phyloP scores from a whole-genome alignment of 1,140 invertebrate genomes.

The Megalonaias nervosa region DNA sequence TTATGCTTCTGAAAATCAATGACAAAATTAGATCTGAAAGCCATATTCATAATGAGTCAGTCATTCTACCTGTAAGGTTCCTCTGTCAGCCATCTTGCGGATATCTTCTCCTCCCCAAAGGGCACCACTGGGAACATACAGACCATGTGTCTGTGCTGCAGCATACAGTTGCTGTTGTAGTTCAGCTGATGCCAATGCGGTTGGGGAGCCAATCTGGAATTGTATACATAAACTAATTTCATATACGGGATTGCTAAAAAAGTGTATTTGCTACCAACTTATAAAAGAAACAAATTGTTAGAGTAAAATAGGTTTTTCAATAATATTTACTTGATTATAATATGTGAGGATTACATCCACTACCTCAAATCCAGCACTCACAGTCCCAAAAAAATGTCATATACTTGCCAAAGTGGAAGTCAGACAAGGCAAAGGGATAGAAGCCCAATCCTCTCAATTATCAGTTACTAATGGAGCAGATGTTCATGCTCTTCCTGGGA shows the following conservation, averaged over 20 bases:
- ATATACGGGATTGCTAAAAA: background rate
- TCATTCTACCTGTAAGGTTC: constrained; percentile 73
- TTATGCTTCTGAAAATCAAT: background rate
- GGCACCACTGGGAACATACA: constrained; percentile 77
- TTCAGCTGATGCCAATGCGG: constrained; percentile 73
- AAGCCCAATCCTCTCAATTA: too few species aligned
- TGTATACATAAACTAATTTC: background rate
- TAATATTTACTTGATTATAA: too few species aligned
- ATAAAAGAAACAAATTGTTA: too few species aligned
- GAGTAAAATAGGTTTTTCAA: too few species aligned
- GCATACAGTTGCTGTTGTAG: constrained; percentile 65
- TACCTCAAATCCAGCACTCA: too few species aligned
- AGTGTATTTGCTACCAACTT: too few species aligned
- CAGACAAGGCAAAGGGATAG: too few species aligned
- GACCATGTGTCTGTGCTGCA: constrained; percentile 67
- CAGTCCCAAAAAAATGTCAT: too few species aligned
- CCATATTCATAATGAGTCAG: background rate
- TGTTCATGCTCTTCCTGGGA: too few species aligned
- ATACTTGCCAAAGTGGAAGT: too few species aligned
- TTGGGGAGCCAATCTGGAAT: constrained; percentile 75
- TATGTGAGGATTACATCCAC: too few species aligned
- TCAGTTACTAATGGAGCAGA: too few species aligned
- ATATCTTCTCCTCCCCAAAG: constrained; percentile 79
- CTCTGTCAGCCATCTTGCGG: constrained; percentile 76
- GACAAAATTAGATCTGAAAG: background rate